Evolutionary conservation across 2,797 vertebrate species (phyloP), one percentile per base, ranked within the genome.

Genomic region (Acestrorhynchus altus): DNA sequence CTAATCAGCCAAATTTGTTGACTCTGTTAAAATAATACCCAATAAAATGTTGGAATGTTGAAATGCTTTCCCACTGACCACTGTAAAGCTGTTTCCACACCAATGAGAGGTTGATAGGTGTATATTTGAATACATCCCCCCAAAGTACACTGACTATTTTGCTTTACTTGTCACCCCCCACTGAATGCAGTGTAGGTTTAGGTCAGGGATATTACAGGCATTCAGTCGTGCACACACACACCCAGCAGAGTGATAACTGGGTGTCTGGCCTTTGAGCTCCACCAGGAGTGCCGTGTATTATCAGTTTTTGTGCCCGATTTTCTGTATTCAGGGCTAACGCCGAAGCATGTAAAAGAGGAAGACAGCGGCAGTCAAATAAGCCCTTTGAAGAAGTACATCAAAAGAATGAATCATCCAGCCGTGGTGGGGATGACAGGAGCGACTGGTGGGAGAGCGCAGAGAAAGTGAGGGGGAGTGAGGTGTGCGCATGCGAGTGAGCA

Each of bases 371-470:
- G 88, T 89, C 91, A 87, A 89, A 73, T 84, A 80, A 83, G 86
- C 81, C 84, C 89, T 92, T 92, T 92, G 90, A 92, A 91, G 89
- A 90, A 88, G 60, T 87, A 90, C 91, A 93, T 92, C 92, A 91
- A 91, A 91, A 88, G 78, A 77, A 72, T 66, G 82, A 89, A 89
- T 85, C 87, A 80, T 90, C 87, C 84, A 76, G 73, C 78, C 83
- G 86, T 82, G 79, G 79, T 78, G 79, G 84, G 84, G 80, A 76
- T 80, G 84, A 78, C 87, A 85, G 87, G 75, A 84, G 76, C 63
- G n/a, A 66, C 61, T 72, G 81, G 42, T 74, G 49, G 68, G 67
- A 77, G 75, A 63, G 51, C 31, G 26, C 22, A 31, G 70, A 16
- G 57, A 22, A 79, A 73, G 35, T 69, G 22, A 49, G 56, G 64